A percentile compares a stretch with the other conserved stretches of the same genome.
These are phyloP conservation scores for Atherinomorus stipes DNA, from an alignment of 2,113 vertebrate species.

Conservation along the genomic window DNA sequence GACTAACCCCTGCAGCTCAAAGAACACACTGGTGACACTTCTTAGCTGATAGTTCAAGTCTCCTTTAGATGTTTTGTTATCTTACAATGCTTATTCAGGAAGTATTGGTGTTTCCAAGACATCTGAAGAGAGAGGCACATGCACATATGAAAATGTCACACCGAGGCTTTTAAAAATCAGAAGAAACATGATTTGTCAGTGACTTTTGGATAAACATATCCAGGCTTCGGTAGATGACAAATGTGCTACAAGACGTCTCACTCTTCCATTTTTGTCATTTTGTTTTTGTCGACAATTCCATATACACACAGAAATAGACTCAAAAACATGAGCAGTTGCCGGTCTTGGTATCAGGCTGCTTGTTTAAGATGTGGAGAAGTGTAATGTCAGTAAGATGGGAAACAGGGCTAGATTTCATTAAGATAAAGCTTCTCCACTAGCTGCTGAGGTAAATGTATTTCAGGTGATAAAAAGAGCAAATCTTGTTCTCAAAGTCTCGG, in stretches of 20 bases:
- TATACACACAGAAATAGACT: constrained; percentile 24
- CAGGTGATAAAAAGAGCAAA: constrained; percentile 68
- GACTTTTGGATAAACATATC: constrained; percentile 23
- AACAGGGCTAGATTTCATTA: constrained; percentile 80
- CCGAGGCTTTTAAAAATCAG: constrained; percentile 10
- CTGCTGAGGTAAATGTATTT: constrained; percentile 71
- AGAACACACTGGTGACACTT: background rate
- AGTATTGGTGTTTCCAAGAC: constrained; percentile 4
- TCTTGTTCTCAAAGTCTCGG: constrained; percentile 66
- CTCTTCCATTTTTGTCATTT: constrained; percentile 3
- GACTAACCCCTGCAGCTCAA: constrained; percentile 35
- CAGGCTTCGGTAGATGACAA: constrained; percentile 10
- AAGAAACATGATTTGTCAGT: constrained; percentile 12
- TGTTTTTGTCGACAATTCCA: background rate
- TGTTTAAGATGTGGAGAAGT: constrained; percentile 58
- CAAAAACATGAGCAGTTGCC: constrained; percentile 24
- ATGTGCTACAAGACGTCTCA: constrained; percentile 14
- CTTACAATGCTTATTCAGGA: background rate
- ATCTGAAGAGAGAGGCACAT: background rate
- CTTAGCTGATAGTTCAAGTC: background rate
- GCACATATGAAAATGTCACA: constrained; percentile 2
- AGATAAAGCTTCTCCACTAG: constrained; percentile 71
- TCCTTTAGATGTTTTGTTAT: background rate
- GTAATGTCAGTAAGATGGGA: constrained; percentile 69
- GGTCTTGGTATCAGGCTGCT: constrained; percentile 36